These are phyloP conservation scores for Tolmerus cingulatus DNA, from an alignment of 2,888 invertebrate species.

Conservation along the genomic window DNA sequence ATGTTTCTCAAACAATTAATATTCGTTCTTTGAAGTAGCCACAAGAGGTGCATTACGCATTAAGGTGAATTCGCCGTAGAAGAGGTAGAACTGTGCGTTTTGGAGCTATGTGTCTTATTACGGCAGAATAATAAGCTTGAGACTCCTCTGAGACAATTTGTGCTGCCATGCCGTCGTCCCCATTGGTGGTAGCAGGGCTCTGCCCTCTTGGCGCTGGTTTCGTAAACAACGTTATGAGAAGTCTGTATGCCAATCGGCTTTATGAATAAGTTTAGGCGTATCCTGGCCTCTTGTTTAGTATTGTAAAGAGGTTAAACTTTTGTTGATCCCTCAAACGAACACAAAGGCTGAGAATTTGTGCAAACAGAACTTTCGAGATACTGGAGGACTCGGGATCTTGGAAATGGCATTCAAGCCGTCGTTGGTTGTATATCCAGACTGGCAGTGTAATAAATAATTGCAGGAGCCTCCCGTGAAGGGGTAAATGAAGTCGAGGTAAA, in stretches of 20 bases:
- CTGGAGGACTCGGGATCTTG: neutral
- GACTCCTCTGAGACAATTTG: neutral
- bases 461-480: neutral
- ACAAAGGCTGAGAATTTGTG: neutral
- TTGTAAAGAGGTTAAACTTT: conserved; percentile 14
- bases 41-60: neutral
- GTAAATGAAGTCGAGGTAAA: neutral
- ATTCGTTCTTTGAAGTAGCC: neutral
- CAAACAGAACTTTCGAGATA: conserved; percentile 4
- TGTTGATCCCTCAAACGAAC: conserved; percentile 10
- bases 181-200: neutral
- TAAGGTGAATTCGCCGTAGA: neutral
- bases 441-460: neutral
- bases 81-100: neutral
- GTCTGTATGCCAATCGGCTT: neutral
- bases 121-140: neutral
- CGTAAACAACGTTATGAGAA: neutral
- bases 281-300: neutral
- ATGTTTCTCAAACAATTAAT: neutral
- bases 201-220: neutral
- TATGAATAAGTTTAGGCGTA: neutral
- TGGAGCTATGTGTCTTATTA: neutral
- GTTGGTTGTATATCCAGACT: neutral
- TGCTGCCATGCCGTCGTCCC: neutral
- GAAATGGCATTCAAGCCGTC: neutral